phyloP scores from a whole-genome alignment of 2,888 invertebrate genomes.

The Mythimna loreyi region DNA sequence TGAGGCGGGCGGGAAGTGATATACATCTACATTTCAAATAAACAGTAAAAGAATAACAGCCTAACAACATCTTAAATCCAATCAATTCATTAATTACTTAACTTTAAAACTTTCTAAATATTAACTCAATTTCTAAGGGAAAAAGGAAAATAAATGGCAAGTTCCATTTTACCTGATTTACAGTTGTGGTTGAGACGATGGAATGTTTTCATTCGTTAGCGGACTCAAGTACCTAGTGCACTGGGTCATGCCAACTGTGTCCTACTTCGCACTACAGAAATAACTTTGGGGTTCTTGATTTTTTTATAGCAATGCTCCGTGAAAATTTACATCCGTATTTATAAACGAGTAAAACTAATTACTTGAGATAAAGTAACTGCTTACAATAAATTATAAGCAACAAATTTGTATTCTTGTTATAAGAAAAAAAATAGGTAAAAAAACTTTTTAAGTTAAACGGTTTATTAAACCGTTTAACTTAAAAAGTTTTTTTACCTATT shows the following conservation, averaged over 20 bases:
- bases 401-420: too few species aligned
- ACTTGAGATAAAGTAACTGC: too few species aligned
- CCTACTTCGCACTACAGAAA: conserved; percentile 72
- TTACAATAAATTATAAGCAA: too few species aligned
- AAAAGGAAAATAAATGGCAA: conserved; percentile 29
- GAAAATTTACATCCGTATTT: too few species aligned
- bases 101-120: conserved; percentile 24
- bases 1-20: too few species aligned
- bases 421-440: too few species aligned
- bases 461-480: too few species aligned
- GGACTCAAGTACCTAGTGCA: conserved; percentile 64
- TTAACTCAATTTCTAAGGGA: conserved; percentile 18
- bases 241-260: conserved; percentile 73
- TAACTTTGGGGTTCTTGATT: conserved; percentile 64
- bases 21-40: neutral
- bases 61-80: conserved; percentile 11
- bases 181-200: conserved; percentile 62
- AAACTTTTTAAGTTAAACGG: too few species aligned
- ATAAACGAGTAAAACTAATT: too few species aligned
- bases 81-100: conserved; percentile 19
- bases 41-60: conserved; percentile 9
- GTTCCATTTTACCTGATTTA: conserved; percentile 59
- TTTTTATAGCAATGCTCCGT: conserved; percentile 34
- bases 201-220: conserved; percentile 76
- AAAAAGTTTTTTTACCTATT: too few species aligned